phyloP scores from a whole-genome alignment of 64 coral and sea anemone genomes.

The Montipora sp. region DNA sequence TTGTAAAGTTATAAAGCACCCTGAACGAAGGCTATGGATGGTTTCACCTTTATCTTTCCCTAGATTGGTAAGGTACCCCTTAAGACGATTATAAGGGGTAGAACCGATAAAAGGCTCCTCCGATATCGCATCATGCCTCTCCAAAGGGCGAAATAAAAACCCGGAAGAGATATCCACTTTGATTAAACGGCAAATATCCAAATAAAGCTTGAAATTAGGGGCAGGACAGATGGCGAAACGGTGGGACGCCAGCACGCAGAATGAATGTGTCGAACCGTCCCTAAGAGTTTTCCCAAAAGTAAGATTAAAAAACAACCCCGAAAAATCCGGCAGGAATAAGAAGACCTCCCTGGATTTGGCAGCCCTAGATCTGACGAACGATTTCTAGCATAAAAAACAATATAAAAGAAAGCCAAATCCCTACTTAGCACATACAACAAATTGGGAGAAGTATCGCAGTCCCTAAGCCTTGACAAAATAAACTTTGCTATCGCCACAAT shows the following conservation, averaged over 20 bases:
- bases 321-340: too few relatives aligned
- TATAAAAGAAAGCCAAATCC: background rate
- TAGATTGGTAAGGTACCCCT: slow-evolving; percentile 1
- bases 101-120: slow-evolving; percentile 1
- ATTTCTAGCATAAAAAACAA: background rate
- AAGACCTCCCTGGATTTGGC: background rate
- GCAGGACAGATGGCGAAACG: background rate
- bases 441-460: background rate
- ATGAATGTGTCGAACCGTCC: background rate
- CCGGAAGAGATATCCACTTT: background rate
- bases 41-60: slow-evolving; percentile 8
- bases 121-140: background rate
- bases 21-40: slow-evolving; percentile 30
- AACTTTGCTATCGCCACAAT: too few relatives aligned
- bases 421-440: background rate
- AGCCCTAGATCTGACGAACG: background rate
- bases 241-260: background rate
- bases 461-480: background rate
- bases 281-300: background rate
- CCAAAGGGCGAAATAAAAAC: background rate
- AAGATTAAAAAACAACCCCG: too few relatives aligned
- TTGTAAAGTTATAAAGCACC: slow-evolving; percentile 35
- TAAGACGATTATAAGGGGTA: slow-evolving; percentile 22
- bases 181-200: background rate
- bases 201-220: background rate